These are phyloP conservation scores for Sciurus niger DNA, from an alignment of 2,113 vertebrate genomes.

Conservation along the genomic window DNA sequence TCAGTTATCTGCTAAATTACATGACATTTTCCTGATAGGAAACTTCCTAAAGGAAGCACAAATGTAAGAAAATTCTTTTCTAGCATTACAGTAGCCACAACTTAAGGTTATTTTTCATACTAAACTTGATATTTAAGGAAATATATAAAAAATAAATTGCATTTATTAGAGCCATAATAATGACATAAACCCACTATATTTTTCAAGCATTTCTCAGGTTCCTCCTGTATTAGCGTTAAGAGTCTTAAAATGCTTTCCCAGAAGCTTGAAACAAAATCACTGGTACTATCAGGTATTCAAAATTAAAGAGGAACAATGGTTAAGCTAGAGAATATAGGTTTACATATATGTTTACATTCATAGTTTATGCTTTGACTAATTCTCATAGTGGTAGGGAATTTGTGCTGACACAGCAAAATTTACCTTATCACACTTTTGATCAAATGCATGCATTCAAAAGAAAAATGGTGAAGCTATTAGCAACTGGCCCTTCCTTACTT, in stretches of 20 bases:
- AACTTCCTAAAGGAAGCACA: not conserved
- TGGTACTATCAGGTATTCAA: not conserved
- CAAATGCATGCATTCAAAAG: conserved; percentile 1
- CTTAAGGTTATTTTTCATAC: conserved; percentile 37
- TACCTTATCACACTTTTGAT: conserved; percentile 31
- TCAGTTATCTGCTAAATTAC: conserved; percentile 22
- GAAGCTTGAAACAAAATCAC: not conserved
- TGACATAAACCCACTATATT: conserved; percentile 5
- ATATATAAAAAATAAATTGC: conserved; percentile 24
- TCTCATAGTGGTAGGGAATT: not conserved
- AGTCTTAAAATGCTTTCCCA: conserved; percentile 42
- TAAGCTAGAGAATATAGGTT: not conserved
- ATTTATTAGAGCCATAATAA: not conserved
- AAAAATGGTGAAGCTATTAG: conserved; percentile 33
- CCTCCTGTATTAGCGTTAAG: not conserved
- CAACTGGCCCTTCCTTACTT: not conserved
- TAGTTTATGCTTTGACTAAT: not conserved
- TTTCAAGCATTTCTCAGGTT: conserved; percentile 28
- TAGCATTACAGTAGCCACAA: not conserved
- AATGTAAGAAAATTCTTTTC: conserved; percentile 29
- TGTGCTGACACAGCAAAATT: conserved; percentile 59
- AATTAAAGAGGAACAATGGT: not conserved
- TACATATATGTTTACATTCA: not conserved
- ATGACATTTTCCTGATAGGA: not conserved
- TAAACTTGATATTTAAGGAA: conserved; percentile 50